phyloP scores from a whole-genome alignment of 2,113 vertebrate species.

The Camelus dromedarius region DNA sequence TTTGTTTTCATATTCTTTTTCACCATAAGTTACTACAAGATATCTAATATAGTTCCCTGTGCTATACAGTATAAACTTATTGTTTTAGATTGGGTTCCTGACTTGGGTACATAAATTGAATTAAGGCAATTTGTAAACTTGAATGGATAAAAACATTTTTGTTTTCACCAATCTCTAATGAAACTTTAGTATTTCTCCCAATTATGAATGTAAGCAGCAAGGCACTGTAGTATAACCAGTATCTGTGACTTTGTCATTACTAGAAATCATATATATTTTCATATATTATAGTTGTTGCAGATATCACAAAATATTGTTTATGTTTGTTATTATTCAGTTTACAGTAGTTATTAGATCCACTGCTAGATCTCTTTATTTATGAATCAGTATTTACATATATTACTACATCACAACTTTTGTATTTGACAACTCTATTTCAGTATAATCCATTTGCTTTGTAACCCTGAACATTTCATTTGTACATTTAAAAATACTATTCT shows the following conservation, averaged over 20 bases:
- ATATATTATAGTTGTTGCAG: neutral
- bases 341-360: neutral
- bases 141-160: constrained; percentile 11
- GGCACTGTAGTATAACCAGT: neutral
- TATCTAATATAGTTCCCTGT: no score
- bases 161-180: neutral
- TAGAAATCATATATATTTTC: constrained; percentile 1
- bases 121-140: neutral
- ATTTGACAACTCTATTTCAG: neutral
- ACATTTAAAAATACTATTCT: neutral
- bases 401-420: neutral
- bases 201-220: neutral
- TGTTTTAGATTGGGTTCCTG: neutral
- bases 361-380: neutral
- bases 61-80: no score
- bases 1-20: no score
- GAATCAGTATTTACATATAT: neutral
- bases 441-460: neutral
- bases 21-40: no score
- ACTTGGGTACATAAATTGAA: neutral
- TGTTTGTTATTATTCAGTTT: neutral
- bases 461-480: neutral
- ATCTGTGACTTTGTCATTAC: neutral
- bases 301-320: neutral
- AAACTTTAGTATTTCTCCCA: constrained; percentile 14